Evolutionary conservation across 2,888 invertebrate species (phyloP).

Genomic region (Epistrophella euchroma): DNA sequence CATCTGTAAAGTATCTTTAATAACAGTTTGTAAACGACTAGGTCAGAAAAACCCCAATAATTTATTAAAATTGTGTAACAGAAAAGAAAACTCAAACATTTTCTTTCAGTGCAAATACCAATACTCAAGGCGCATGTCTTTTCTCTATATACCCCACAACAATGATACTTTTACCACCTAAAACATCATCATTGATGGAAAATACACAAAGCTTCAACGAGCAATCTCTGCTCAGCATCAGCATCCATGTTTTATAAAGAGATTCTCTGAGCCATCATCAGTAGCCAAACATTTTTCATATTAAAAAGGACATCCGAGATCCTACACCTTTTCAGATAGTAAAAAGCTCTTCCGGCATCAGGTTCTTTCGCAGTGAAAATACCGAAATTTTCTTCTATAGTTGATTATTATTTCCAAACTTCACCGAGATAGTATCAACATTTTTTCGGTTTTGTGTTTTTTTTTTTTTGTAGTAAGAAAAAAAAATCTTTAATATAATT

Average conservation of each 20-base stretch:
- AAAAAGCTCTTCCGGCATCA: constrained; percentile 69
- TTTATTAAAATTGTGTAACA: too few relatives aligned
- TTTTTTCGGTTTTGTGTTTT: background rate
- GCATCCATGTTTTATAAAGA: constrained; percentile 37
- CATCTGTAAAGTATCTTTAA: too few relatives aligned
- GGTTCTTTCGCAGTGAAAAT: constrained; percentile 48
- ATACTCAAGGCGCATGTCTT: constrained; percentile 43
- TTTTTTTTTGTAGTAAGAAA: constrained; percentile 11
- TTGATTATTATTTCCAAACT: constrained; percentile 36
- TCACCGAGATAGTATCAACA: constrained; percentile 54
- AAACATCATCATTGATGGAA: constrained; percentile 31
- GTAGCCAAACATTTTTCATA: constrained; percentile 37
- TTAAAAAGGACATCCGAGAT: constrained; percentile 60
- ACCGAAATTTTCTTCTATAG: constrained; percentile 41
- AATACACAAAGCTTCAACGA: constrained; percentile 15
- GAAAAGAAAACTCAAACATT: background rate
- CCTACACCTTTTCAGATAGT: constrained; percentile 64
- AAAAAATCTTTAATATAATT: constrained; percentile 28
- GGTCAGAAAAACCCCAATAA: too few relatives aligned
- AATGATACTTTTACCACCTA: constrained; percentile 46
- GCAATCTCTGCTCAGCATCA: constrained; percentile 27
- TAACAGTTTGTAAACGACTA: too few relatives aligned
- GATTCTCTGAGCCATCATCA: constrained; percentile 6
- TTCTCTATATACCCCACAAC: background rate
- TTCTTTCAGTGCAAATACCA: constrained; percentile 41